Percentiles rank a stretch among this genome's conserved stretches.
phyloP scores from a whole-genome alignment of 2,888 invertebrate species.

The Parnassius orleans region DNA sequence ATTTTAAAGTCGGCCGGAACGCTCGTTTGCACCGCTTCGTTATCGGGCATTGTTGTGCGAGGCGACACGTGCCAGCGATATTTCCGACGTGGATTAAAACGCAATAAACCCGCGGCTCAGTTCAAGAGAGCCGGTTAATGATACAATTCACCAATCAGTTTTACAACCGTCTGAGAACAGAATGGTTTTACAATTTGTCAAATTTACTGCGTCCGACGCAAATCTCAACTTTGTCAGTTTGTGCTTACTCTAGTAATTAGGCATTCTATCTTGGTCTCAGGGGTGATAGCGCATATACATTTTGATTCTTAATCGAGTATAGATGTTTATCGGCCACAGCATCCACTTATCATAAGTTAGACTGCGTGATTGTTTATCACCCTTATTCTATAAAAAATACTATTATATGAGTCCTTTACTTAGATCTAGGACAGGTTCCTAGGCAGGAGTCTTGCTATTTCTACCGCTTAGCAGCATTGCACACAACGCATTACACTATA shows the following conservation, averaged over 20 bases:
- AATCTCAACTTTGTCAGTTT: background rate
- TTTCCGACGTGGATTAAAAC: conserved; percentile 19
- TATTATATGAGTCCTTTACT: too few relatives aligned
- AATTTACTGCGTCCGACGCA: background rate
- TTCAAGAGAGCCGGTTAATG: conserved; percentile 2
- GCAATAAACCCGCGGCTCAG: conserved; percentile 11
- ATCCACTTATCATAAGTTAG: too few relatives aligned
- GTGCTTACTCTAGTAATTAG: background rate
- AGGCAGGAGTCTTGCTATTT: too few relatives aligned
- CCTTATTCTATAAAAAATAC: too few relatives aligned
- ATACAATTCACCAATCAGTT: conserved; percentile 7
- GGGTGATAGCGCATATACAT: too few relatives aligned
- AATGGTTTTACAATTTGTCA: conserved; percentile 3
- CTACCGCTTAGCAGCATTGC: too few relatives aligned
- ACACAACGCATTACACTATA: too few relatives aligned
- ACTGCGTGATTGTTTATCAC: too few relatives aligned
- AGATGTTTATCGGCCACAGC: too few relatives aligned
- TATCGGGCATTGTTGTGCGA: conserved; percentile 18
- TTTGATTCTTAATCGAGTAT: too few relatives aligned
- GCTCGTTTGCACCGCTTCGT: conserved; percentile 5
- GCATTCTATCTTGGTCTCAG: too few relatives aligned
- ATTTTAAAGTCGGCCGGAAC: conserved; percentile 12
- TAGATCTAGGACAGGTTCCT: too few relatives aligned
- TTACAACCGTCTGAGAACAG: background rate
- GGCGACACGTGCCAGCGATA: conserved; percentile 21